Evolutionary conservation across 1,140 invertebrate genomes (phyloP).

Genomic region (Formica selysi): DNA sequence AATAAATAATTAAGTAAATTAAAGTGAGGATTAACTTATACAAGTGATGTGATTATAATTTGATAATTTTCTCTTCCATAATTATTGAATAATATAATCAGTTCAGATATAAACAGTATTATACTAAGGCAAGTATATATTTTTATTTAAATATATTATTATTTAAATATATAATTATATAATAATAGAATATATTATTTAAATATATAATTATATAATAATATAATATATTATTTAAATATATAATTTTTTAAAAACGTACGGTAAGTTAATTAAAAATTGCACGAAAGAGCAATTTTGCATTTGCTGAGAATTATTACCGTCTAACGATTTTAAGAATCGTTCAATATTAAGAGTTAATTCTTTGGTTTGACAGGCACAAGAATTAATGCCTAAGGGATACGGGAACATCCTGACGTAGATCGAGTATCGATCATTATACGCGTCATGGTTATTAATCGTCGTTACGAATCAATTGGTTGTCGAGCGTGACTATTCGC

Average conservation of each 20-base stretch:
- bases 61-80: neutral
- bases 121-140: neutral
- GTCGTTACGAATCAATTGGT: conserved; percentile 74
- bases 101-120: neutral
- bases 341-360: conserved; percentile 50
- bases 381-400: conserved; percentile 52
- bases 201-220: too few species aligned
- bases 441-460: conserved; percentile 71
- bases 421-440: conserved; percentile 73
- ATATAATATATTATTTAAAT: neutral
- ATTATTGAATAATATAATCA: conserved; percentile 19
- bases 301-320: neutral
- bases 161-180: too few species aligned
- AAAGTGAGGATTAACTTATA: neutral
- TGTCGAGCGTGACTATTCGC: conserved; percentile 61
- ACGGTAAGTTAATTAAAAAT: neutral
- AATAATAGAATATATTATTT: too few species aligned
- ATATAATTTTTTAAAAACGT: neutral
- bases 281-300: neutral
- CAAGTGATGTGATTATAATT: neutral
- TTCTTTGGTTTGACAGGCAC: conserved; percentile 20
- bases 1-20: conserved; percentile 26
- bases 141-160: neutral
- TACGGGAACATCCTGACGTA: conserved; percentile 64
- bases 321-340: conserved; percentile 38